Evolutionary conservation across 2,888 invertebrate genomes (phyloP), one percentile per base, ranked within the genome.

Genomic region (Lacanobia oleracea): DNA sequence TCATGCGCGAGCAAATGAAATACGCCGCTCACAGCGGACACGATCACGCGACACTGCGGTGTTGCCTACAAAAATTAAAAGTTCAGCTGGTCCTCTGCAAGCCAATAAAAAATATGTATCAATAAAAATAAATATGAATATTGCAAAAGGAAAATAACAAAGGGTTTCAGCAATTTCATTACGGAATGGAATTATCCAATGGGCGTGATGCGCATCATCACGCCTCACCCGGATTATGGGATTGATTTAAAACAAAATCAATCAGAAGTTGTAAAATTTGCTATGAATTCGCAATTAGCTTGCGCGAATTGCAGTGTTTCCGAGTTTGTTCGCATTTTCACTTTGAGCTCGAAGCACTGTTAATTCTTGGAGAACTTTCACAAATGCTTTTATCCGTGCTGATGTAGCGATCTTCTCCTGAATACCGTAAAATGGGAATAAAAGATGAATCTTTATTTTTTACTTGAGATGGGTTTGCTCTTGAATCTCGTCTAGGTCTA

Each of bases 161-260:
- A 18, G 10, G 10, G 67, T 77, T 87, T 86, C 81, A 85, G 82
- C 74, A 85, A 87, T 86, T 85, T 84, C 66, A 83, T 81, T 81
- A 86, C 79, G 79, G 75, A 85, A 80, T 77, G 82, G 79, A 84
- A 88, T 88, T 85, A 89, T 88, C 86, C 77, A 87, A 82, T 81
- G 72, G 71, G 78, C n/a, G n/a, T n/a, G n/a, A 82, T 70, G 67
- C 65, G 80, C 69, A 64, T 84, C 69, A 64, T 84, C 79, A 73
- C 79, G 84, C 82, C 82, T 80, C 72, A 69, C 12, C 59, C 66
- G 82, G 83, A 83, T 87, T 85, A 79, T 56, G 33, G 57, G 40
- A 60, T 57, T 60, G 68, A 70, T 76, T 79, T 63, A 64, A 78
- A 87, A 83, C n/a, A 37, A 81, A 74, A 54, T 27, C 64, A 65